Evolutionary conservation across 2,888 invertebrate genomes (phyloP), one percentile per base, ranked within the genome.

Genomic region (Mamestra brassicae): DNA sequence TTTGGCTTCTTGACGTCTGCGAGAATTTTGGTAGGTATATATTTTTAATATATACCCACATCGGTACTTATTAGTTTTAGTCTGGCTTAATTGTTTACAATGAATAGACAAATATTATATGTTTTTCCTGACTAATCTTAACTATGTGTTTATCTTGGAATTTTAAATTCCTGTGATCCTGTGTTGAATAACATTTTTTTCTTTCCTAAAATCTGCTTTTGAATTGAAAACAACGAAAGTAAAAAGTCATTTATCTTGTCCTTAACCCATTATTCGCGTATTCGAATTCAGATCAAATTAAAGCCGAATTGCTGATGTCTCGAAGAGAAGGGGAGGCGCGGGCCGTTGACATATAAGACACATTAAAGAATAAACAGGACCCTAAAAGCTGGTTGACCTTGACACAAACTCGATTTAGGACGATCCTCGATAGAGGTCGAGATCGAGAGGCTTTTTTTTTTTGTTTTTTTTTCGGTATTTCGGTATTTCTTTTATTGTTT

Each of bases 261-360:
- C n/a, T 34, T 7, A 15, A 70, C 50, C 57, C 47, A 34, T 34
- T 61, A 66, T 38, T 70, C 10, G 42, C 11, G 36, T 38, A 55
- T 58, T 60, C 50, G 50, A 6, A 52, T 67, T 45, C 63, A 34
- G 34, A 79, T 75, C 58, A 70, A 75, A 80, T 71, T 67, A 80
- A 67, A 80, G 36, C 4, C 50, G 26, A 26, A 55, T 64, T 42
- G 15, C 10, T 8, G 13, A 6, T 26, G 4, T 34, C 38, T 42
- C 6, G 26, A 38, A 38, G 36, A 62, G 10, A 11, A 71, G 54
- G 17, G 55, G 15, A 36, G 66, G 11, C 50, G n/a, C n/a, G 54
- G 15, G 8, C 2, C 26, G 34, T 69, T 74, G 80, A 80, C 76
- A 80, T 55, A 80, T 71, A 64, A 71, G 45, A 71, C 34, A 67